These are phyloP conservation scores for Brevimyrus niger DNA, from an alignment of 2,113 vertebrate species.

Conservation along the genomic window DNA sequence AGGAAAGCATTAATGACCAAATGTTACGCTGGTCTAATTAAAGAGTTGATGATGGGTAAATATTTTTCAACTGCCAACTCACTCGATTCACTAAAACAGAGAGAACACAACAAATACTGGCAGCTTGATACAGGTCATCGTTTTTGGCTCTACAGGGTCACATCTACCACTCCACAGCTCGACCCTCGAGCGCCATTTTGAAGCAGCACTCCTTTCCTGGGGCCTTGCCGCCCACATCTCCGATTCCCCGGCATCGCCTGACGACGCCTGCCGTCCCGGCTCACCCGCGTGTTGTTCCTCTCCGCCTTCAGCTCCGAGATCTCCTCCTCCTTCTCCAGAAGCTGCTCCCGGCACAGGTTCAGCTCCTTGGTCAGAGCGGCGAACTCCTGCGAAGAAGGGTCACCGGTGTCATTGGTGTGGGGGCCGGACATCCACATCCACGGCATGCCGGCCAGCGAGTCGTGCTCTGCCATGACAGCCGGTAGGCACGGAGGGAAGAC, in stretches of 20 bases:
- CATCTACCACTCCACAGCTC: not conserved
- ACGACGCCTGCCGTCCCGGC: slow-evolving; percentile 15
- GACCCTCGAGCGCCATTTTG: not conserved
- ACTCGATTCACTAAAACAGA: not conserved
- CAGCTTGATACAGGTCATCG: not conserved
- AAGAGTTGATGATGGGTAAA: not conserved
- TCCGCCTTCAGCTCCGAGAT: slow-evolving; percentile 95
- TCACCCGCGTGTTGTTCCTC: slow-evolving; percentile 91
- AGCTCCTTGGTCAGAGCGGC: slow-evolving; percentile 92
- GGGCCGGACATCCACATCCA: not conserved
- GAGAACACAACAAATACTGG: not conserved
- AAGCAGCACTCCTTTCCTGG: not conserved
- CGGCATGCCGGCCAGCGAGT: not conserved
- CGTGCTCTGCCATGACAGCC: not conserved
- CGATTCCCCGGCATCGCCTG: not conserved
- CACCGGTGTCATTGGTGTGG: not conserved
- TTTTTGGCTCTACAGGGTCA: not conserved
- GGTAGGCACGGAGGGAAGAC: not conserved
- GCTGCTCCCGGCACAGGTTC: slow-evolving; percentile 86
- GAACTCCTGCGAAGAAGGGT: slow-evolving; percentile 74
- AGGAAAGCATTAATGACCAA: not conserved
- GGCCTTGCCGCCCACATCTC: not conserved
- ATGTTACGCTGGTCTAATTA: not conserved
- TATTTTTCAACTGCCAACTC: not conserved
- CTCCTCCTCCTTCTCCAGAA: slow-evolving; percentile 94